phyloP scores from a whole-genome alignment of 2,797 vertebrate genomes.

The Eospalax fontanierii region DNA sequence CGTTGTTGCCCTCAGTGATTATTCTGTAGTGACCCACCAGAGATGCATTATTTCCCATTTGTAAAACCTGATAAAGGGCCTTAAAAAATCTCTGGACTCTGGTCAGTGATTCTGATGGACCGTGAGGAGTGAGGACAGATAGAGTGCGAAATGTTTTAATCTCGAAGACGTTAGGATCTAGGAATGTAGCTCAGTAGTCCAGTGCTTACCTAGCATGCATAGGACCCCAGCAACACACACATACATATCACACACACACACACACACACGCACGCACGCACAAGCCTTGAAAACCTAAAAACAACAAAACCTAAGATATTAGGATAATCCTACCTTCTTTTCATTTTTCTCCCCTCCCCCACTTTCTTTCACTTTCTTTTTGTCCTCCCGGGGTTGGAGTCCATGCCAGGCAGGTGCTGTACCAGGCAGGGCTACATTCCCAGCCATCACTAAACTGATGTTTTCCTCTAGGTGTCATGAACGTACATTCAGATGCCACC shows the following conservation, averaged over 20 bases:
- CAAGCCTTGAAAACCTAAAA: neutral
- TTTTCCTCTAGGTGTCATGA: neutral
- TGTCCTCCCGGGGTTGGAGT: neutral
- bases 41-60: conserved; percentile 44
- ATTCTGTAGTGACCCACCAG: neutral
- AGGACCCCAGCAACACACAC: neutral
- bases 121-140: neutral
- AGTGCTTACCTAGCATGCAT: neutral
- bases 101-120: neutral
- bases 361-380: too few relatives aligned
- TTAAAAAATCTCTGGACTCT: neutral
- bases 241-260: neutral
- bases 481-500: neutral
- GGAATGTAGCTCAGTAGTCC: neutral
- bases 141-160: neutral
- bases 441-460: neutral
- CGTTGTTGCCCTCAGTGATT: neutral
- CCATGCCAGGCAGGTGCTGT: neutral
- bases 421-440: neutral
- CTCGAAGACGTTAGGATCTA: neutral
- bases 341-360: too few relatives aligned
- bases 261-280: neutral
- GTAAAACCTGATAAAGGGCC: neutral
- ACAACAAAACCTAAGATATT: neutral
- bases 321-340: neutral